These are phyloP conservation scores for Daubentonia madagascariensis DNA, from an alignment of 2,113 vertebrate genomes.

Conservation along the genomic window DNA sequence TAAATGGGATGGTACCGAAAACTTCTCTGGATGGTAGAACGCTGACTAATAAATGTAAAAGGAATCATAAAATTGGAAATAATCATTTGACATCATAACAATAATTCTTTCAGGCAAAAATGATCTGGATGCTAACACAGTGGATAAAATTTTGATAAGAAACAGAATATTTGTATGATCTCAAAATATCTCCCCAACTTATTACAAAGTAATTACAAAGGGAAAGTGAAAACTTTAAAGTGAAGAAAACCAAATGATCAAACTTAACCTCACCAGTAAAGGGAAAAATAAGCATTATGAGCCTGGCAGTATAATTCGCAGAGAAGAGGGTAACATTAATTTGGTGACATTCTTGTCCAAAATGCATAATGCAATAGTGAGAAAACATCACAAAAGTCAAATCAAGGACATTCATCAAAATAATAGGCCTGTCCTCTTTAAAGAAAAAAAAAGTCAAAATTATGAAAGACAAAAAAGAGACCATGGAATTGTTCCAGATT, in stretches of 20 bases:
- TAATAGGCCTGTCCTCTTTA: neutral
- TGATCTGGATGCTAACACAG: neutral
- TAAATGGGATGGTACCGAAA: neutral
- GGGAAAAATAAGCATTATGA: neutral
- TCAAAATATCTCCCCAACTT: neutral
- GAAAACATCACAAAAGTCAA: neutral
- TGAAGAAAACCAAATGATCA: neutral
- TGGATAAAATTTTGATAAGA: neutral
- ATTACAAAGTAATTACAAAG: neutral
- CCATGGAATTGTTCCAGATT: neutral
- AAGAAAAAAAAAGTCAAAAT: neutral
- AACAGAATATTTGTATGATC: neutral
- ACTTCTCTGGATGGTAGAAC: neutral
- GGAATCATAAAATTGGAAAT: neutral
- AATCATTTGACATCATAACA: neutral
- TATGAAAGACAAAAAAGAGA: neutral
- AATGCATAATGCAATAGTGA: neutral
- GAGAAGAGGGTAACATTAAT: neutral
- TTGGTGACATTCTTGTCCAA: neutral
- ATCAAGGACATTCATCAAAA: neutral
- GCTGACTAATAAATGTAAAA: neutral
- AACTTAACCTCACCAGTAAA: neutral
- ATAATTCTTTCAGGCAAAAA: neutral
- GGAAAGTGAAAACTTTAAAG: neutral
- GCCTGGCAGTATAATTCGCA: rapidly evolving